Evolutionary conservation across 1,140 invertebrate genomes (phyloP).

Genomic region (Ladona fulva): DNA sequence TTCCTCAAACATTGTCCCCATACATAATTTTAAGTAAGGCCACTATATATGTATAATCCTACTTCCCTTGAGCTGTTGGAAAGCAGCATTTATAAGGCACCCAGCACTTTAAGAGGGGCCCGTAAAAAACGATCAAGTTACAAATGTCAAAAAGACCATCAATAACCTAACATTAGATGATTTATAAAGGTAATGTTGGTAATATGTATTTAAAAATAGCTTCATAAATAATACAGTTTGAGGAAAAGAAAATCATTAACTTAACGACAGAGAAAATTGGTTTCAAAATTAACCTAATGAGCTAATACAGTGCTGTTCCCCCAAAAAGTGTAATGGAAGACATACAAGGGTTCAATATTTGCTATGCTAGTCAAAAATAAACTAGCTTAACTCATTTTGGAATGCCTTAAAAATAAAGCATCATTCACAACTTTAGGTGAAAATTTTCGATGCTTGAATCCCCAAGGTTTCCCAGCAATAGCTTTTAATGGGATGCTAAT

Average conservation of each 20-base stretch:
- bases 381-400: not conserved
- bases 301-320: not conserved
- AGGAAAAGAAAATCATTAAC: too few relatives aligned
- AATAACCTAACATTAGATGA: too few relatives aligned
- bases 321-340: slow-evolving; percentile 5
- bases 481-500: not conserved
- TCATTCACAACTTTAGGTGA: not conserved
- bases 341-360: slow-evolving; percentile 5
- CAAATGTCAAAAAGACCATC: not conserved
- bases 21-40: slow-evolving; percentile 1
- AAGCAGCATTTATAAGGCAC: not conserved
- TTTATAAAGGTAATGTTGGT: too few relatives aligned
- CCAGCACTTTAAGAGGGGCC: slow-evolving; percentile 6
- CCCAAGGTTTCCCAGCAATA: too few relatives aligned
- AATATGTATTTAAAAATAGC: too few relatives aligned
- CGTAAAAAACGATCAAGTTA: not conserved
- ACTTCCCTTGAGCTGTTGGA: slow-evolving; percentile 3
- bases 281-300: too few relatives aligned
- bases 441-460: not conserved
- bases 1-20: not conserved
- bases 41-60: not conserved
- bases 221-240: too few relatives aligned
- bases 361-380: not conserved
- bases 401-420: not conserved
- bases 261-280: too few relatives aligned